These are phyloP conservation scores for Mareca strepera DNA, from an alignment of 2,797 vertebrate genomes.

Conservation along the genomic window DNA sequence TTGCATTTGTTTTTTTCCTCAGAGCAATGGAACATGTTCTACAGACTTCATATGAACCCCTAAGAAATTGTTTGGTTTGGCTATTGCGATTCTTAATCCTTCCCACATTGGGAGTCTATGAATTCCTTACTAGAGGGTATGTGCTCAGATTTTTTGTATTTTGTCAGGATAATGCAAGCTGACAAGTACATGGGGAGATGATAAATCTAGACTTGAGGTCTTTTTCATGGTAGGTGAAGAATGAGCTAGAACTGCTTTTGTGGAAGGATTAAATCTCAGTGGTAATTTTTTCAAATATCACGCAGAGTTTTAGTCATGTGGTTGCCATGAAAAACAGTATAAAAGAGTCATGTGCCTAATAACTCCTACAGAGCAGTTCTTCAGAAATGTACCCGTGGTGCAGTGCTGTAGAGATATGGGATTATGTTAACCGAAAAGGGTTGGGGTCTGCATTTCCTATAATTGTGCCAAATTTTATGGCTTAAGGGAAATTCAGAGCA, in stretches of 20 bases:
- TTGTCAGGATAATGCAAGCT: neutral
- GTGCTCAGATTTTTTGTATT: neutral
- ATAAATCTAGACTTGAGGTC: slow-evolving; percentile 40
- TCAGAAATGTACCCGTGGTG: neutral
- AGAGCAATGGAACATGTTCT: neutral
- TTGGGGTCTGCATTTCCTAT: neutral
- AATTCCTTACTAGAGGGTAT: slow-evolving; percentile 1
- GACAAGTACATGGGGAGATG: slow-evolving; percentile 13
- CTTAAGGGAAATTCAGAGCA: neutral
- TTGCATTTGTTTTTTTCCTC: slow-evolving; percentile 54
- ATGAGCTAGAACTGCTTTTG: neutral
- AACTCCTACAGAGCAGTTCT: neutral
- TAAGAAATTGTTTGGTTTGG: slow-evolving; percentile 2
- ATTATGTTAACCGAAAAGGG: neutral
- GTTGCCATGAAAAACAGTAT: neutral
- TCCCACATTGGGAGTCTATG: neutral
- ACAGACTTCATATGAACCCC: neutral
- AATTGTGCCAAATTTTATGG: neutral
- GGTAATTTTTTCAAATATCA: slow-evolving; percentile 14
- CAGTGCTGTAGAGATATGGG: neutral
- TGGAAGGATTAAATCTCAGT: slow-evolving; percentile 19
- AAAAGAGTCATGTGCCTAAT: neutral
- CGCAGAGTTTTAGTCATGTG: neutral
- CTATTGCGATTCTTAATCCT: slow-evolving; percentile 14
- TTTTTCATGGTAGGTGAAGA: slow-evolving; percentile 34